These are phyloP conservation scores for Callinectes sapidus DNA, from an alignment of 2,888 invertebrate genomes.

Conservation along the genomic window DNA sequence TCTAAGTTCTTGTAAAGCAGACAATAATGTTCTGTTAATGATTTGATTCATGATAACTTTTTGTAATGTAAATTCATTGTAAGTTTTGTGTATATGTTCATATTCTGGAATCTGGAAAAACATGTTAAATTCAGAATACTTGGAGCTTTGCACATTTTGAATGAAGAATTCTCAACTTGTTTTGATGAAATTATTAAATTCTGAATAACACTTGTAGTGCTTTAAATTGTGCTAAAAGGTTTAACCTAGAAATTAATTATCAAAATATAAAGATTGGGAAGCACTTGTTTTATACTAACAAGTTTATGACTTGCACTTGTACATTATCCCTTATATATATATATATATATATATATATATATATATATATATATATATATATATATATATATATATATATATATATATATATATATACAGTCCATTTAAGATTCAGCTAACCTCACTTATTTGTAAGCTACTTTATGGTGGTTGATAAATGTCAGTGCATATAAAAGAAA, in stretches of 20 bases:
- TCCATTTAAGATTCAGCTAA: neutral
- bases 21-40: no score
- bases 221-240: neutral
- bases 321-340: neutral
- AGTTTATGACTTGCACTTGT: constrained; percentile 15
- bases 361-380: constrained; percentile 42
- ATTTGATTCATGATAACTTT: no score
- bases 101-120: no score
- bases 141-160: no score
- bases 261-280: neutral
- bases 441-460: neutral
- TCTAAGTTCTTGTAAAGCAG: no score
- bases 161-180: no score
- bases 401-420: constrained; percentile 29
- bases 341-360: constrained; percentile 32
- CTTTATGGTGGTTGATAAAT: neutral
- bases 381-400: constrained; percentile 42
- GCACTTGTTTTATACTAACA: constrained; percentile 6
- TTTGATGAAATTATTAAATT: neutral
- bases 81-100: no score
- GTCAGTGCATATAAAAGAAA: neutral
- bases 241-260: neutral
- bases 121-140: no score
- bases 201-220: neutral
- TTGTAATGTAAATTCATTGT: no score